Base-by-base conservation (phyloP, 1,140 invertebrate genomes). In the Ooceraea biroi region DNA sequence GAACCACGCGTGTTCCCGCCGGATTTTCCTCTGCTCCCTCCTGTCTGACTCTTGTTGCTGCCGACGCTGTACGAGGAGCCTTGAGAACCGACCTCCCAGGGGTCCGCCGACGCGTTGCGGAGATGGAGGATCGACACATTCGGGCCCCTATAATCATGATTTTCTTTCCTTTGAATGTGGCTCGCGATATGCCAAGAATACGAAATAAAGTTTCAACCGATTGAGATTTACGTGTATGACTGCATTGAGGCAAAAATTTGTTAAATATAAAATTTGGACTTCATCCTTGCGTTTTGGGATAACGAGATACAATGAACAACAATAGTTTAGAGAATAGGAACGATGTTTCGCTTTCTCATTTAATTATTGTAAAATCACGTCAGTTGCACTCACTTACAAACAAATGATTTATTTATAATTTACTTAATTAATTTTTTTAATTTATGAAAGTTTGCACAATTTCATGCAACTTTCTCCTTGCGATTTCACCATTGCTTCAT, bases 41-140 rank as follows among this genome's bases (percentile, higher is more conserved):
- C 89, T 44, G 89, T 88, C 90, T 89, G 88, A 83, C 89, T 93
- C 90, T 89, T 93, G 86, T 86, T 93, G 85, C 92, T 92, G 65
- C 91, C 74, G 17, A 91, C 83, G 65, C 91, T 92, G 78, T 91
- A 91, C 69, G 87, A 72, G 22, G 88, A 92, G 19, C 91, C 90
- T 66, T 92, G 92, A 48, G 91, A 92, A n/a, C 90, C 89, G 25
- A 90, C 90, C 44, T 95, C 95, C 95, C 95, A 96, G 4, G 95
- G 94, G 80, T 96, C 95, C 76, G 41, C 30, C 1, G 95, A 95
- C 1, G 94, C 93, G 71, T 93, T 94, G 11, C 95, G 93, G 14
- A 96, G 91, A 84, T 96, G 95, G 17, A 96, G 89, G 19, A 96
- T 92, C 44, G 95, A 95, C 68, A 96, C 93, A 87, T 95, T 96